Evolutionary conservation across 2,113 vertebrate genomes (phyloP).

Genomic region (Elephantulus edwardii): DNA sequence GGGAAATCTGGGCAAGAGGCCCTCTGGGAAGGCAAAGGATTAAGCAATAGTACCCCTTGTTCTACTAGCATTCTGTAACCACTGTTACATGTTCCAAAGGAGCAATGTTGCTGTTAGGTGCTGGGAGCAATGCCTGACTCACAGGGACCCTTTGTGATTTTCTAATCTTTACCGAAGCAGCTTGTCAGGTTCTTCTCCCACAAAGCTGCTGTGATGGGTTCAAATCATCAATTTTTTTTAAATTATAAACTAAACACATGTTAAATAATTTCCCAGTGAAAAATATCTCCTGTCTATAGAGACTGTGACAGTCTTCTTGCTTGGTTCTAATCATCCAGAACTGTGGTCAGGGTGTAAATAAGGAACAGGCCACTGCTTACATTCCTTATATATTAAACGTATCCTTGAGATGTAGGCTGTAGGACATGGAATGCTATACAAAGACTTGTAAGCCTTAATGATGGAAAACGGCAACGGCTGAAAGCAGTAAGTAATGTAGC

Average conservation of each 20-base stretch:
- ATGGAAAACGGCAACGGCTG: background rate
- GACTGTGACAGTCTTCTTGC: background rate
- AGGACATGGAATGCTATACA: background rate
- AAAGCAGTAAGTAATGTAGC: too few species aligned
- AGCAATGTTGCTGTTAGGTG: background rate
- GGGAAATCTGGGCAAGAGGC: background rate
- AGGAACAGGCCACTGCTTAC: background rate
- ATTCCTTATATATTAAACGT: too few species aligned
- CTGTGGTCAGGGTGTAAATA: constrained; percentile 15
- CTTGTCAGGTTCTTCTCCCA: background rate
- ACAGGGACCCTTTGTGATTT: background rate
- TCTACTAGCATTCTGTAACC: background rate
- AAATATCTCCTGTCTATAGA: background rate
- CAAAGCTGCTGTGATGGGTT: background rate
- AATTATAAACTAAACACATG: background rate
- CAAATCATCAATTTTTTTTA: too few species aligned
- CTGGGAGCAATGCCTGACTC: background rate
- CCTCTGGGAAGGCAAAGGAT: background rate
- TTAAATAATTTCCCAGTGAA: constrained; percentile 11
- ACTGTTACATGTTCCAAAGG: background rate
- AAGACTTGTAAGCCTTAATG: too few species aligned
- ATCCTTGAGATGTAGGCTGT: background rate
- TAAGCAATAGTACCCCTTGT: background rate
- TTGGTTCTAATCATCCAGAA: constrained; percentile 26
- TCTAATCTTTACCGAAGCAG: background rate